Evolutionary conservation across 2,888 invertebrate genomes (phyloP).

Genomic region (Drosophila formosana): DNA sequence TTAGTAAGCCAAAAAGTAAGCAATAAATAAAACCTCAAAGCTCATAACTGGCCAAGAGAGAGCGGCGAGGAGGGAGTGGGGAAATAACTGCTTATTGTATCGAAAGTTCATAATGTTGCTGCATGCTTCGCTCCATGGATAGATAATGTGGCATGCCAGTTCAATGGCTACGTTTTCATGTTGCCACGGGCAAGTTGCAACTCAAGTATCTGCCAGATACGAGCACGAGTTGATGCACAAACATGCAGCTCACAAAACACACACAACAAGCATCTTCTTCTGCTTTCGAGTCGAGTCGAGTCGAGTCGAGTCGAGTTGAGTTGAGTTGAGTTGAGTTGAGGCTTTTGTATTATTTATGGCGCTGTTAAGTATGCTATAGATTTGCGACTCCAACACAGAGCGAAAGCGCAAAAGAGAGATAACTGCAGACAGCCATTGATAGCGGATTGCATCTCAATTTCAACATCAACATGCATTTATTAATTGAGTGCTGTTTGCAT

Average conservation of each 20-base stretch:
- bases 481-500: slow-evolving; percentile 39
- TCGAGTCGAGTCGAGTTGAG: slow-evolving; percentile 1
- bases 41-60: slow-evolving; percentile 38
- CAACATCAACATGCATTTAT: slow-evolving; percentile 16
- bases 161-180: slow-evolving; percentile 42
- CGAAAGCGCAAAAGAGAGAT: not conserved
- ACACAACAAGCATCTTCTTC: not conserved
- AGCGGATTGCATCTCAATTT: slow-evolving; percentile 8
- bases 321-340: slow-evolving; percentile 13
- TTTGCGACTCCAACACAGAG: slow-evolving; percentile 5
- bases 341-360: slow-evolving; percentile 32
- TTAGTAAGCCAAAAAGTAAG: slow-evolving; percentile 58
- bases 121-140: slow-evolving; percentile 18
- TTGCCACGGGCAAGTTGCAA: slow-evolving; percentile 40
- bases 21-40: slow-evolving; percentile 54
- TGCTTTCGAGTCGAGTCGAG: not conserved
- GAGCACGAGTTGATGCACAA: slow-evolving; percentile 6
- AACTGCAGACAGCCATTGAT: slow-evolving; percentile 11
- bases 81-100: slow-evolving; percentile 11
- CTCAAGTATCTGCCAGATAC: slow-evolving; percentile 42
- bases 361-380: slow-evolving; percentile 30
- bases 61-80: not conserved
- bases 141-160: slow-evolving; percentile 44
- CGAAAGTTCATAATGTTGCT: slow-evolving; percentile 43
- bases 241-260: slow-evolving; percentile 6